Percentiles rank a stretch among this genome's conserved stretches.
Evolutionary conservation across 2,113 vertebrate species (phyloP).

Genomic region (Rhinoderma darwinii): DNA sequence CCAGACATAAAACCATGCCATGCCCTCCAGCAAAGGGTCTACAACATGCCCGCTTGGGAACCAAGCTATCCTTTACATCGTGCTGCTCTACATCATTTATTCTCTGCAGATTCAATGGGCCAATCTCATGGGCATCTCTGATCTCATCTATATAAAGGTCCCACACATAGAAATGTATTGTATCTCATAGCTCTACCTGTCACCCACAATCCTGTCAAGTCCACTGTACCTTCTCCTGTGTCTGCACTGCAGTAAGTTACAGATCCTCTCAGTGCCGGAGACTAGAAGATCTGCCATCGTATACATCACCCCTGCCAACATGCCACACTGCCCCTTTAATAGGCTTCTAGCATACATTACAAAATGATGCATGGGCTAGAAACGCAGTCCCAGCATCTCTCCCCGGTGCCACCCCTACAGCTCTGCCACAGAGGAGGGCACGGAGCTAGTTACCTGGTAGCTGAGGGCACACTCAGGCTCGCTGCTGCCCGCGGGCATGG

Average conservation of each 20-base stretch:
- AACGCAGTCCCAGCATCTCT: background rate
- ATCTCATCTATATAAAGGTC: background rate
- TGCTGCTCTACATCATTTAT: background rate
- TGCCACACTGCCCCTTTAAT: too few relatives aligned
- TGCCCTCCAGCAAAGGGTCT: background rate
- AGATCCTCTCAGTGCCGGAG: background rate
- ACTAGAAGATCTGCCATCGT: background rate
- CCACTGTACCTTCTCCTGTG: background rate
- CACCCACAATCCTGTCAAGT: background rate
- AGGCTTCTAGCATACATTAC: too few relatives aligned
- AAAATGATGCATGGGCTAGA: background rate
- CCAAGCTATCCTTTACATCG: background rate
- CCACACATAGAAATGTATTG: background rate
- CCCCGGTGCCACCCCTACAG: background rate
- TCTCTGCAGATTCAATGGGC: background rate
- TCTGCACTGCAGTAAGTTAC: constrained; percentile 47
- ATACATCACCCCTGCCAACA: background rate
- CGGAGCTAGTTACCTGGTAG: constrained; percentile 79
- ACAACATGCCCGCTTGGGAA: background rate
- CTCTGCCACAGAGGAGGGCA: background rate
- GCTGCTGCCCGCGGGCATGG: constrained; percentile 76
- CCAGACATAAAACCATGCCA: background rate
- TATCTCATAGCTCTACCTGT: background rate
- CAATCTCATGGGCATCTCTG: background rate
- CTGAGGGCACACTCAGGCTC: constrained; percentile 81